phyloP scores from a whole-genome alignment of 1,140 invertebrate genomes.

The Drosophila ficusphila region DNA sequence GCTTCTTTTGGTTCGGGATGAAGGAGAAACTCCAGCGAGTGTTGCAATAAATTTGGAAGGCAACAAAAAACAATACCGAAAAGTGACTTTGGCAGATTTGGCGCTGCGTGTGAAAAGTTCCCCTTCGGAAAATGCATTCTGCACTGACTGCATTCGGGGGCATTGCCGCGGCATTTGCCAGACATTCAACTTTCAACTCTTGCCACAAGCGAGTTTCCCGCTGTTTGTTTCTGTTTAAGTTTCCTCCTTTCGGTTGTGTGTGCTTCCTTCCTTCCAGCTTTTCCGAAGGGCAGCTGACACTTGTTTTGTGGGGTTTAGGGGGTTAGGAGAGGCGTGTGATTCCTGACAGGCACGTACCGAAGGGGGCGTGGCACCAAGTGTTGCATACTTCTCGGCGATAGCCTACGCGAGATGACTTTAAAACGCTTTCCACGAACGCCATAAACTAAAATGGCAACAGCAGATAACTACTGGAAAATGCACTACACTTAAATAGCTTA shows the following conservation, averaged over 20 bases:
- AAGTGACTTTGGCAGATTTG: constrained; percentile 69
- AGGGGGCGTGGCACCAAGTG: constrained; percentile 40
- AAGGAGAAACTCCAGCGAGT: constrained; percentile 35
- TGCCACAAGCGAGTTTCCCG: constrained; percentile 46
- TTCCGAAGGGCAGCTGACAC: constrained; percentile 29
- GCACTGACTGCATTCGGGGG: constrained; percentile 58
- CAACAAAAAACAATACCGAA: constrained; percentile 75
- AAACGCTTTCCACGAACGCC: constrained; percentile 3
- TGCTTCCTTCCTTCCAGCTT: constrained; percentile 11
- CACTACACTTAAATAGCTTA: no score
- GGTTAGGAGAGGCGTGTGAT: constrained; percentile 1
- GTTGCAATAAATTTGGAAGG: constrained; percentile 73
- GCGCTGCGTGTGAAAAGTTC: constrained; percentile 70
- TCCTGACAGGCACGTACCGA: constrained; percentile 50
- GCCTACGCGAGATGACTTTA: constrained; percentile 49
- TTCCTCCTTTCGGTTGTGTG: constrained; percentile 15
- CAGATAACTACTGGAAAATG: background rate
- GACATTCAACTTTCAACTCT: constrained; percentile 81
- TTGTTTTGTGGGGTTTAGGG: constrained; percentile 13
- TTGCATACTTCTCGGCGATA: constrained; percentile 46
- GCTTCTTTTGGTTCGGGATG: background rate
- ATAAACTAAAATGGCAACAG: constrained; percentile 7
- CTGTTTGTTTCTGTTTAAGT: constrained; percentile 31
- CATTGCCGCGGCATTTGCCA: constrained; percentile 75
- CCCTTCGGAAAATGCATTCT: constrained; percentile 36